Evolutionary conservation across 2,888 invertebrate species (phyloP).

Genomic region (Nephrotoma flavescens): DNA sequence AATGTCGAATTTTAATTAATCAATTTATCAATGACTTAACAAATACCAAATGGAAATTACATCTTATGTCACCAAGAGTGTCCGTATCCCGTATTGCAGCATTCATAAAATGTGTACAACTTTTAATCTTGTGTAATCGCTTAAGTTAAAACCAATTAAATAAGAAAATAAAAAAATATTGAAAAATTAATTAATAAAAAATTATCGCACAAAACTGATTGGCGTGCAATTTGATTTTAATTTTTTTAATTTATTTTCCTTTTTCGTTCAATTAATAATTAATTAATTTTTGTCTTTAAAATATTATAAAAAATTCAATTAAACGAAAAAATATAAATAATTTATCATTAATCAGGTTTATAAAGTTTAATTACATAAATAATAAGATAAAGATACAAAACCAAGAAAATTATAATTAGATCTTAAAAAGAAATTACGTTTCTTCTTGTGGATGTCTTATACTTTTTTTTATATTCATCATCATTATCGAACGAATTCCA

Average conservation of each 20-base stretch:
- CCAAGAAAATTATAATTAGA: neutral
- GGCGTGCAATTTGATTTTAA: neutral
- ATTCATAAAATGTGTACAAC: neutral
- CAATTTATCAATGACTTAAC: too few relatives aligned
- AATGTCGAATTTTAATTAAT: too few relatives aligned
- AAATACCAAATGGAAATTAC: too few relatives aligned
- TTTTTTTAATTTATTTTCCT: neutral
- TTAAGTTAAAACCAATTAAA: neutral
- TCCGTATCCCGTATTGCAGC: neutral
- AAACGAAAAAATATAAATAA: neutral
- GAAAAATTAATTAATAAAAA: neutral
- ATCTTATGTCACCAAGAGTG: neutral
- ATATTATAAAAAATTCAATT: neutral
- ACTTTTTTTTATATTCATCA: neutral
- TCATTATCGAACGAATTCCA: neutral
- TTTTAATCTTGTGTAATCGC: neutral
- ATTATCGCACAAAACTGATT: neutral
- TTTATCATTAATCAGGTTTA: neutral
- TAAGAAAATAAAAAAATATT: neutral
- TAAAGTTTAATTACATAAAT: neutral
- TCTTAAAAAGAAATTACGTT: neutral
- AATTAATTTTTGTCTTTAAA: neutral
- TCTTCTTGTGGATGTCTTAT: neutral
- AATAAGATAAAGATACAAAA: neutral
- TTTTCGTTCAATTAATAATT: neutral